Base-by-base conservation (phyloP, 2,797 vertebrate genomes). In the Pseudocheirus occidentalis region DNA sequence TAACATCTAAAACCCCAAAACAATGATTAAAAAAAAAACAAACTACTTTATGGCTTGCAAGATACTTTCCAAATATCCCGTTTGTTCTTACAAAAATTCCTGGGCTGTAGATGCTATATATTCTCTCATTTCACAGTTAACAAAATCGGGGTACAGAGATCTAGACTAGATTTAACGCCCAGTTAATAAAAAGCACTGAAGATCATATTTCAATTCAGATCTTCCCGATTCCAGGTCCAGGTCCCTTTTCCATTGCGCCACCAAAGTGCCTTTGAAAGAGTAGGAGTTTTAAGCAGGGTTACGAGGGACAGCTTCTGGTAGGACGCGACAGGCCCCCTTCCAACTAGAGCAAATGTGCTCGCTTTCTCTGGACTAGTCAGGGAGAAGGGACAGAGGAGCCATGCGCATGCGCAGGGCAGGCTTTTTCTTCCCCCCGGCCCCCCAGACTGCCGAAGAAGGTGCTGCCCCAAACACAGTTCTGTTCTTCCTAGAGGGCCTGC, bases 311-410 rank as follows among this genome's bases (percentile, higher is more conserved):
- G 59, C 12, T 62, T 34, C 4, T 34, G n/a, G 12, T n/a, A n/a
- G 59, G 29, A n/a, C 34, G 5, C 14, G 5, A 40, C 0, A 2
- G 34, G 66, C 5, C n/a, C 66, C 16, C 5, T 40, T 73, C 66
- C 34, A 18, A 73, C 1, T 21, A 40, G 66, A n/a, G n/a, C 4
- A 73, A 40, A n/a, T 13, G n/a, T 40, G n/a, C 66, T n/a, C 29
- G 3, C 29, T 13, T 14, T 1, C 13, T 34, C 1, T 0, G 59
- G 34, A 18, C 62, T n/a, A 31, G 29, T 14, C 4, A 0, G 34
- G 14, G 62, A 7, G 10, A 55, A 14, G 14, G 16, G n/a, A 66
- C 4, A 1, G 16, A 73, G 16, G 66, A 40, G 16, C 16, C 34
- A 18, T 18, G n/a, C 66, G 66, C 66, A 73, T 73, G 66, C 66